Evolutionary conservation across 2,113 vertebrate genomes (phyloP), one percentile per base, ranked within the genome.

Genomic region (Paramormyrops kingsleyae): DNA sequence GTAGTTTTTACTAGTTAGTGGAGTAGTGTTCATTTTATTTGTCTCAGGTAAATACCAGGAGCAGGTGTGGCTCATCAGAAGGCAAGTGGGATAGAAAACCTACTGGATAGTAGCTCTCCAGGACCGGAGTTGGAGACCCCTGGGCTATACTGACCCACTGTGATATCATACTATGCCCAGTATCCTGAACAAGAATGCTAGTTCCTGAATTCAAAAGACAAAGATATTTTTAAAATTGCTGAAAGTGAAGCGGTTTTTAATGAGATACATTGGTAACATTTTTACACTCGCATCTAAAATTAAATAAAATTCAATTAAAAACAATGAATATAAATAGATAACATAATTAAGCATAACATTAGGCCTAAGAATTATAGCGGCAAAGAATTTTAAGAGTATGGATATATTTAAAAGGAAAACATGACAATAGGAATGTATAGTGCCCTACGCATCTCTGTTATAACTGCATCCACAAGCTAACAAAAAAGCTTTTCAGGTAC

Each of bases 191-290:
- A 12, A 2, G 10, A 66, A 66, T 27, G 8, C 62, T 66, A 66
- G 9, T 66, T 27, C n/a, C 9, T 12, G 27, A 27, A 66, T 66
- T 27, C n/a, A 66, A 66, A 66, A 27, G n/a, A 66, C 62, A 12
- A 12, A 27, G n/a, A 66, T 9, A 3, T 66, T 66, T 66, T 66
- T 27, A 66, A 66, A 66, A 66, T 66, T 66, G 70, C 93, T 94
- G 35, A 94, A 95, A 93, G 93, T 90, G 93, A 94, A 91, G 92
- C 93, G 90, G 92, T 90, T 59, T 96, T 96, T 96, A 96, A 96
- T 96, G 94, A 94, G 94, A 93, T 95, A 94, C 94, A 96, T 94
- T 92, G 27, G 91, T 90, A 94, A 94, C 92, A 94, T 87, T 87
- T 89, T 87, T 87, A 93, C 94, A 95, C 94, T 91, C 94, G 95